A percentile compares a stretch with the other conserved stretches of the same genome.
Conservation (phyloP, 2,797 vertebrate species). For the Numenius phaeopus region DNA sequence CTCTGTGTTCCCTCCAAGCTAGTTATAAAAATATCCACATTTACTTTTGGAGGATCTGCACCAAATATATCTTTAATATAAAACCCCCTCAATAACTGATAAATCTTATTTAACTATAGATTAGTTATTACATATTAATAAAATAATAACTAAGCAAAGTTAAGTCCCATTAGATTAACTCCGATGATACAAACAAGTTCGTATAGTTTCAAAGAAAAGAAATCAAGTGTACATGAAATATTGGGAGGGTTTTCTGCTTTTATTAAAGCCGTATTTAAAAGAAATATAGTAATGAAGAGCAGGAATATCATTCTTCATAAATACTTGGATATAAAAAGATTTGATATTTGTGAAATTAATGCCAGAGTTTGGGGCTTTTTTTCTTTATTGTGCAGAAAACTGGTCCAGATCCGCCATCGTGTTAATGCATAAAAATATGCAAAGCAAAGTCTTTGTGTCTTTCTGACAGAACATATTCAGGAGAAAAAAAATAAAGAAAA, state of each 20-base stretch:
- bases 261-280: accelerated
- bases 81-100: not conserved
- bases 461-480: not conserved
- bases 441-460: not conserved
- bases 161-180: not conserved
- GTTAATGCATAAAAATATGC: not conserved
- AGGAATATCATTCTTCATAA: not conserved
- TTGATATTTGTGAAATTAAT: not conserved
- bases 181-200: not conserved
- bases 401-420: not conserved
- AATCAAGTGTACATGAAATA: not conserved
- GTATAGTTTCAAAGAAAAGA: not conserved
- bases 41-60: not conserved
- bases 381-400: not conserved
- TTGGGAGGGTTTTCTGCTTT: accelerated
- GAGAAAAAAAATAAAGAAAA: not conserved
- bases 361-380: not conserved
- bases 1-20: not conserved
- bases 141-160: not conserved
- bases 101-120: not conserved
- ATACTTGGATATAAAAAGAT: not conserved
- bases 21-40: not conserved
- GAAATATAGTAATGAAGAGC: not conserved
- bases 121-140: not conserved
- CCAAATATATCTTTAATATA: not conserved